These are phyloP conservation scores for Endotricha flammealis DNA, from an alignment of 2,888 invertebrate species.

Conservation along the genomic window DNA sequence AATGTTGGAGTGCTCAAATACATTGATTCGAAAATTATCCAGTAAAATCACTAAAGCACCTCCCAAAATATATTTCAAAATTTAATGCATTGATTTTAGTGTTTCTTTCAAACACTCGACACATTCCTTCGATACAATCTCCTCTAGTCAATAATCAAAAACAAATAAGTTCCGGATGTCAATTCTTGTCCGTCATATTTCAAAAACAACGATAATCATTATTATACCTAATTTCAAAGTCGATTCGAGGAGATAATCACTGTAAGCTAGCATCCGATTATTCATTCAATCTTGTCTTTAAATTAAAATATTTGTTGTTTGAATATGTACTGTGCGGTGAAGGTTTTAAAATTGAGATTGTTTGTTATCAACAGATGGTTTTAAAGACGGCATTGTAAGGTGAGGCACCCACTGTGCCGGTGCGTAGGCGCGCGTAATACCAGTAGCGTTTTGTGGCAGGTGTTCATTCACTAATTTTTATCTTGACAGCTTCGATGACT, in stretches of 20 bases:
- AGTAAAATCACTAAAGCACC: no score
- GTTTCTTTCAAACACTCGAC: slow-evolving; percentile 2
- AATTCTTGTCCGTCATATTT: slow-evolving; percentile 56
- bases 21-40: no score
- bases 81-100: background rate
- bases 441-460: slow-evolving; percentile 74
- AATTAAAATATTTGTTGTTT: slow-evolving; percentile 22
- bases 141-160: slow-evolving; percentile 7
- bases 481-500: slow-evolving; percentile 77
- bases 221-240: slow-evolving; percentile 69
- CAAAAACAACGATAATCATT: slow-evolving; percentile 69
- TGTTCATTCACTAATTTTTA: slow-evolving; percentile 76
- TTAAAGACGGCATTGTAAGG: slow-evolving; percentile 45
- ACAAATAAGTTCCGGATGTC: slow-evolving; percentile 59
- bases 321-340: slow-evolving; percentile 39
- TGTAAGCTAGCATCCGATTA: slow-evolving; percentile 47
- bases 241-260: slow-evolving; percentile 64
- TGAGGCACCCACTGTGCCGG: slow-evolving; percentile 34
- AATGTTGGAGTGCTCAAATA: no score
- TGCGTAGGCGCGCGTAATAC: slow-evolving; percentile 73
- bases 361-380: slow-evolving; percentile 21
- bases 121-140: background rate
- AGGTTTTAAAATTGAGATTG: slow-evolving; percentile 35
- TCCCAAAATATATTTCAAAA: no score
- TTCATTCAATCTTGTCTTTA: slow-evolving; percentile 41